A percentile compares a stretch with the other conserved stretches of the same genome.
Conservation (phyloP, 2,888 invertebrate genomes). For the Itoplectis maculator region DNA sequence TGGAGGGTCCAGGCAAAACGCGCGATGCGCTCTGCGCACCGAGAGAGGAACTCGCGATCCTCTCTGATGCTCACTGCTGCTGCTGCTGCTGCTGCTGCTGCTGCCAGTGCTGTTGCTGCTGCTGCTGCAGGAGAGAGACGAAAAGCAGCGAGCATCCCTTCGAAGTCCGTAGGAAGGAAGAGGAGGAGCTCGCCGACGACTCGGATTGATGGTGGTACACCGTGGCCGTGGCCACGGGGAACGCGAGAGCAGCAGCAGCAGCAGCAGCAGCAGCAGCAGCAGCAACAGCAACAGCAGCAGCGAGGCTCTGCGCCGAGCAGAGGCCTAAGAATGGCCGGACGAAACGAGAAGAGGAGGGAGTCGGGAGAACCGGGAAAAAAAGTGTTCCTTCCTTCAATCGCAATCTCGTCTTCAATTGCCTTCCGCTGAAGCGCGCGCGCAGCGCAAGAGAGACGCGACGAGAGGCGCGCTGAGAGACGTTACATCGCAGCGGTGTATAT, state of each 20-base stretch:
- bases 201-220: constrained; percentile 68
- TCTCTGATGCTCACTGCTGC: constrained; percentile 34
- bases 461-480: no score
- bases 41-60: constrained; percentile 36
- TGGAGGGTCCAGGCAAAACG: constrained; percentile 28
- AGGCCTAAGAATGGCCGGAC: no score
- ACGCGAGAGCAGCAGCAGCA: constrained; percentile 38
- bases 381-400: constrained; percentile 72
- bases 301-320: no score
- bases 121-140: constrained; percentile 38
- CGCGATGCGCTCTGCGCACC: constrained; percentile 9
- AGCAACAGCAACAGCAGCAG: no score
- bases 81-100: constrained; percentile 13
- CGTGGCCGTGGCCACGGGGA: constrained; percentile 64
- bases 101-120: constrained; percentile 3
- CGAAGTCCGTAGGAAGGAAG: constrained; percentile 62
- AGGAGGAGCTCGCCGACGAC: constrained; percentile 62
- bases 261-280: no score
- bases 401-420: constrained; percentile 75
- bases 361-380: constrained; percentile 11
- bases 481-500: no score
- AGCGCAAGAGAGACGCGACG: neutral
- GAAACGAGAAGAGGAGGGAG: neutral
- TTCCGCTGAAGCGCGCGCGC: constrained; percentile 69
- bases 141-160: constrained; percentile 53